These are phyloP conservation scores for Iguana delicatissima DNA, from an alignment of 2,797 vertebrate species.

Conservation along the genomic window DNA sequence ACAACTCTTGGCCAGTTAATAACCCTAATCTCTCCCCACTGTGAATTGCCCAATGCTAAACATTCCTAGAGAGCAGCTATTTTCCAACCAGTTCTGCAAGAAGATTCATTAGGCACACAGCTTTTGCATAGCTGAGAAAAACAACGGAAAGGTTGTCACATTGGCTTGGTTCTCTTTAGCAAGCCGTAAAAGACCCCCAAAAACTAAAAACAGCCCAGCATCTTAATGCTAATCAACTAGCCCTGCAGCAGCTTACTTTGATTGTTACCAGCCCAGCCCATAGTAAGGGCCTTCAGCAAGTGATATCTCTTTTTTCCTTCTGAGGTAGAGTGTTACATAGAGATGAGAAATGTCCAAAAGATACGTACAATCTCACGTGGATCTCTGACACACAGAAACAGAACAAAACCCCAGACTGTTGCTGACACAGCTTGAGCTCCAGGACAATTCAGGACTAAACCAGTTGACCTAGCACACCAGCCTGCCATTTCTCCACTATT, in stretches of 20 bases:
- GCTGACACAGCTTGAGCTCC: too few species aligned
- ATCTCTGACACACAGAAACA: background rate
- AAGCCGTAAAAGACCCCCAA: background rate
- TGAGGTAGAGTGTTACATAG: constrained; percentile 32
- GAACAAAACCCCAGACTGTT: background rate
- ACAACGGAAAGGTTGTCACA: background rate
- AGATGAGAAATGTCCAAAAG: background rate
- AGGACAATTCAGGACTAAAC: too few species aligned
- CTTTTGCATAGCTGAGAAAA: background rate
- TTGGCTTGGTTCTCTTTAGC: too few species aligned
- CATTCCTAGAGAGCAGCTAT: background rate
- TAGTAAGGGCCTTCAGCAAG: background rate
- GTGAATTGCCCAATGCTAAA: background rate
- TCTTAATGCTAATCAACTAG: background rate
- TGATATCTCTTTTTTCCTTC: background rate
- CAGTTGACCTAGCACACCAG: too few species aligned
- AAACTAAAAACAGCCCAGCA: background rate
- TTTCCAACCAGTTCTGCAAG: background rate
- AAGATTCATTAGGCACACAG: background rate
- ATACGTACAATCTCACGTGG: background rate
- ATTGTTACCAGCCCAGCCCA: background rate
- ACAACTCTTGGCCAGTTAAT: background rate
- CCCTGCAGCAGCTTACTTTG: background rate
- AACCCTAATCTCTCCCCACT: background rate
- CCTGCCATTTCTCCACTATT: too few species aligned